Percentiles rank a stretch among this genome's conserved stretches.
These are phyloP conservation scores for Nymphalis c-album DNA, from an alignment of 2,888 invertebrate species.

Conservation along the genomic window DNA sequence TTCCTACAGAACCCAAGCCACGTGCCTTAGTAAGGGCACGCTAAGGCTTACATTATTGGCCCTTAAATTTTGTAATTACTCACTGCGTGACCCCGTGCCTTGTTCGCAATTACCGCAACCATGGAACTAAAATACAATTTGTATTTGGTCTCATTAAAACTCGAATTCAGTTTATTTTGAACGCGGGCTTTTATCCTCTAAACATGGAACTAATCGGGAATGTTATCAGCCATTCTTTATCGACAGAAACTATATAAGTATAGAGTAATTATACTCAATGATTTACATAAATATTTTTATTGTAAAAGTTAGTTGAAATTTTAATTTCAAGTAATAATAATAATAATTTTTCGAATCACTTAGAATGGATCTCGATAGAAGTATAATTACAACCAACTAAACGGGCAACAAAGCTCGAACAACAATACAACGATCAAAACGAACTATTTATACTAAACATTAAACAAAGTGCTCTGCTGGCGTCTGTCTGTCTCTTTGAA, in stretches of 20 bases:
- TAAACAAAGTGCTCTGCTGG: no score
- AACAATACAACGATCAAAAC: no score
- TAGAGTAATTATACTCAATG: no score
- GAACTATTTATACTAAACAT: no score
- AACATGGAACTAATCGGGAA: background rate
- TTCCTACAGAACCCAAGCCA: constrained; percentile 27
- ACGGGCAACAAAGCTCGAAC: no score
- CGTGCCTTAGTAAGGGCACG: constrained; percentile 38
- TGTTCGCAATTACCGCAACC: constrained; percentile 42
- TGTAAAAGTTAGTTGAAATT: no score
- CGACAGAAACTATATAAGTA: background rate
- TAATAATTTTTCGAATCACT: no score
- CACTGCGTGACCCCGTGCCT: constrained; percentile 44
- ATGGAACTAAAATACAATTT: constrained; percentile 35
- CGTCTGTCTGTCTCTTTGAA: no score
- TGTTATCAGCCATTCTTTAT: background rate
- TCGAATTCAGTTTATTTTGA: constrained; percentile 30
- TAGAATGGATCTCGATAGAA: no score
- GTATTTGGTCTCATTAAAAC: constrained; percentile 30
- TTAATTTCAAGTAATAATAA: no score
- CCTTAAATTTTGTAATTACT: constrained; percentile 45
- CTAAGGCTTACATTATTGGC: constrained; percentile 41
- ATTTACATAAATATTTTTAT: no score
- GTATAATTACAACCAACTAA: no score
- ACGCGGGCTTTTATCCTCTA: background rate